Conservation (phyloP, 2,888 invertebrate genomes). For the Brenthis daphne region DNA sequence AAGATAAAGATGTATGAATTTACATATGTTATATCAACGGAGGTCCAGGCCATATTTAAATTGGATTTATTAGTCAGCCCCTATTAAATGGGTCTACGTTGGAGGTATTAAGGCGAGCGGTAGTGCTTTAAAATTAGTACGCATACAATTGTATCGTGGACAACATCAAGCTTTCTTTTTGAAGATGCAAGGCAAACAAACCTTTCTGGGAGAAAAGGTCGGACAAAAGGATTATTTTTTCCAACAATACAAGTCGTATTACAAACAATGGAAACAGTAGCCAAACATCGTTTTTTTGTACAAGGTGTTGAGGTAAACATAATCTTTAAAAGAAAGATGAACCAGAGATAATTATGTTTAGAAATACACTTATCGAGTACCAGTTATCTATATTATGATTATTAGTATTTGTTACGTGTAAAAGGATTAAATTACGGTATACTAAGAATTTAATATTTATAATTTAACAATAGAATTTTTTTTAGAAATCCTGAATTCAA, state of each 20-base stretch:
- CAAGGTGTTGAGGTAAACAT: slow-evolving; percentile 48
- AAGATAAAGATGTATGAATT: slow-evolving; percentile 81
- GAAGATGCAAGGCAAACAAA: slow-evolving; percentile 50
- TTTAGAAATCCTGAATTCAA: slow-evolving; percentile 13
- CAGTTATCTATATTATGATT: slow-evolving; percentile 58
- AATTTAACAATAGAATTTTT: slow-evolving; percentile 8
- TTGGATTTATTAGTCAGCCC: slow-evolving; percentile 79
- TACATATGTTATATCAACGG: slow-evolving; percentile 80
- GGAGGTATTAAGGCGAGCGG: slow-evolving; percentile 55
- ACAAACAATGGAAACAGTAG: slow-evolving; percentile 70
- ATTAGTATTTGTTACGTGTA: slow-evolving; percentile 32
- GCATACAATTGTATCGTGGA: slow-evolving; percentile 32
- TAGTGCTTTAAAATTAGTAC: slow-evolving; percentile 38
- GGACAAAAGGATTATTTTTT: slow-evolving; percentile 57
- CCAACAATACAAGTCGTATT: slow-evolving; percentile 69
- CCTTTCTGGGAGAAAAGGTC: slow-evolving; percentile 53
- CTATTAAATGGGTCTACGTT: slow-evolving; percentile 68
- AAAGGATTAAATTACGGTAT: slow-evolving; percentile 19
- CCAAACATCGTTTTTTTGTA: slow-evolving; percentile 57
- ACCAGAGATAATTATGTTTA: slow-evolving; percentile 60
- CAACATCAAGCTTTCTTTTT: slow-evolving; percentile 38
- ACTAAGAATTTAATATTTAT: slow-evolving; percentile 10
- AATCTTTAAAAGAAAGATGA: slow-evolving; percentile 60
- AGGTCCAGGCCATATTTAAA: slow-evolving; percentile 77
- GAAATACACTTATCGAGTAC: slow-evolving; percentile 59